These are phyloP conservation scores for Bedellia somnulentella DNA, from an alignment of 2,888 invertebrate species.

Conservation along the genomic window DNA sequence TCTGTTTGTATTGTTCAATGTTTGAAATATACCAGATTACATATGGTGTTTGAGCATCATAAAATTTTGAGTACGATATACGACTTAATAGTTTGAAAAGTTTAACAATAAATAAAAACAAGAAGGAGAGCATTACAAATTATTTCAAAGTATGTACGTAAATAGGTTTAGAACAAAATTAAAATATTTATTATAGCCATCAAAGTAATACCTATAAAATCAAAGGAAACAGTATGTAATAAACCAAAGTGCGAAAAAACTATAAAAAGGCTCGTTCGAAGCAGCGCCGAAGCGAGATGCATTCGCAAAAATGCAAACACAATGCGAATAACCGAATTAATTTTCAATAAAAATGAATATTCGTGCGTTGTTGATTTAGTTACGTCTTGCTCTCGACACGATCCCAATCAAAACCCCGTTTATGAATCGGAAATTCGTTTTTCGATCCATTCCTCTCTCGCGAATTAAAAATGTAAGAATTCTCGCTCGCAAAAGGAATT, in stretches of 20 bases:
- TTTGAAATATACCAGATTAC: no score
- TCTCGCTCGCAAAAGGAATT: conserved; percentile 54
- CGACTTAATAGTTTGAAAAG: no score
- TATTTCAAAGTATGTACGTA: no score
- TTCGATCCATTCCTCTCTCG: conserved; percentile 43
- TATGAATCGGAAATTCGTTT: conserved; percentile 53
- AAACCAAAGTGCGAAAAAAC: conserved; percentile 3
- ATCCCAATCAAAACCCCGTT: conserved; percentile 16
- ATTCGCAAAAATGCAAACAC: conserved; percentile 3
- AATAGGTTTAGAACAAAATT: no score
- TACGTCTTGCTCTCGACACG: conserved; percentile 4
- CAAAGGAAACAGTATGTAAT: no score
- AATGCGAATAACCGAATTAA: conserved; percentile 4
- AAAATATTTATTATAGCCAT: no score
- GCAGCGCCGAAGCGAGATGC: background rate
- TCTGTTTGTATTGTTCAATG: no score
- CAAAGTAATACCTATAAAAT: no score
- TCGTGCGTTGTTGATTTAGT: conserved; percentile 17
- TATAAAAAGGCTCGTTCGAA: conserved; percentile 1
- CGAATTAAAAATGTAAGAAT: conserved; percentile 62
- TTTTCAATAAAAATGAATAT: conserved; percentile 19
- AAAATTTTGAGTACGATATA: no score
- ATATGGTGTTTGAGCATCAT: no score
- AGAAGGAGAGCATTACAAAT: no score
- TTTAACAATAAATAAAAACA: no score